Base-by-base conservation (phyloP, 2,888 invertebrate genomes). In the Tricholauxania praeusta region DNA sequence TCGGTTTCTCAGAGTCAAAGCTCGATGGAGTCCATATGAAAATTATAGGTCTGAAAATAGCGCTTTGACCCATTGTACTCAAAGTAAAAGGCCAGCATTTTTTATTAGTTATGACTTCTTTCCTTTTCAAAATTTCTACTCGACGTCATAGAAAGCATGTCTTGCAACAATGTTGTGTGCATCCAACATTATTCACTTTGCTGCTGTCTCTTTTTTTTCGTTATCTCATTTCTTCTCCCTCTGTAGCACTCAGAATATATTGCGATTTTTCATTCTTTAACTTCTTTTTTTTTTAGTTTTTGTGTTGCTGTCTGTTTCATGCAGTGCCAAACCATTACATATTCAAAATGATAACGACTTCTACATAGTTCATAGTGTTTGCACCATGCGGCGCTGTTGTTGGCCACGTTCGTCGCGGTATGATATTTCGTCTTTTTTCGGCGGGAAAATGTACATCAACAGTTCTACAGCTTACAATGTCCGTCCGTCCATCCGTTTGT, bases 331-430 rank as follows among this genome's bases (percentile, higher is more conserved):
- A 22, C 48, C 28, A 59, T 68, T 63, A 53, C 63, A 53, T 70
- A 63, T 70, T 70, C 63, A 63, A 70, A 70, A 62, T 52, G 70
- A 70, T 70, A 70, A 70, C 70, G 70, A 70, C 62, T 70, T 70
- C 53, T 70, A 28, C 28, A 28, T 28, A 70, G 70, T 62, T 69
- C 60, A 69, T 69, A 39, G 62, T 51, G 63, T 52, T 63, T 32
- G 39, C 63, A 52, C 47, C 39, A 70, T 70, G 63, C 22, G 70
- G 60, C 62, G 63, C 62, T 57, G 57, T 57, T 62, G 53, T 32
- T 53, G 63, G 28, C 49, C 19, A 19, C 39, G 67, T 10, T 49
- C 39, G 39, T 39, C 10, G 39, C 39, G 39, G 10, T 39, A 39
- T 39, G 39, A 39, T 39, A 10, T 39, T 39, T 10, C 10, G 7